Conservation (phyloP, 1,140 invertebrate species). For the Hermetia illucens region DNA sequence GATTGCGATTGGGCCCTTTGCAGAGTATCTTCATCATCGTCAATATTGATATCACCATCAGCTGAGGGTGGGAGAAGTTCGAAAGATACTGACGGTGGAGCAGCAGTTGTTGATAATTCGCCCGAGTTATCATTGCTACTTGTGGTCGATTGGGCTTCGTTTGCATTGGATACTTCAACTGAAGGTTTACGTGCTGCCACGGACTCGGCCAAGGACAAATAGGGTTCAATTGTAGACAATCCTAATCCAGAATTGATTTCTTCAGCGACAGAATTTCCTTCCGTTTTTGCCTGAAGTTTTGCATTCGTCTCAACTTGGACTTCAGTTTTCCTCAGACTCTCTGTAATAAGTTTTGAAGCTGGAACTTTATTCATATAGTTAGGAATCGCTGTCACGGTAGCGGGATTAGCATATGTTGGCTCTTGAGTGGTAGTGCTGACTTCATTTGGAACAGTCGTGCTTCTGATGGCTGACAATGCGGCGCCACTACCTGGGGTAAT, state of each 20-base stretch:
- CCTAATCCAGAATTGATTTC: slow-evolving; percentile 32
- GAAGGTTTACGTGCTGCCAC: too few relatives aligned
- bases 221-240: slow-evolving; percentile 13
- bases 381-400: slow-evolving; percentile 16
- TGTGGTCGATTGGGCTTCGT: too few relatives aligned
- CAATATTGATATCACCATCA: slow-evolving; percentile 17
- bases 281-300: slow-evolving; percentile 9
- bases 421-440: not conserved
- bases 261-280: slow-evolving; percentile 29
- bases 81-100: slow-evolving; percentile 6
- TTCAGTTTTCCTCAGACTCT: slow-evolving; percentile 9
- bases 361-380: slow-evolving; percentile 20
- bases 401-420: not conserved
- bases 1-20: slow-evolving; percentile 28
- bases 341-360: slow-evolving; percentile 11
- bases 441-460: slow-evolving; percentile 10
- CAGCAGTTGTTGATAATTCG: slow-evolving; percentile 29
- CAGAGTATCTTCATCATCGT: slow-evolving; percentile 17
- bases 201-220: too few relatives aligned
- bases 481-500: slow-evolving; percentile 27
- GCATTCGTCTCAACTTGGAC: not conserved
- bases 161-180: too few relatives aligned
- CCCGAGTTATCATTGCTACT: too few relatives aligned
- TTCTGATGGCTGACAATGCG: slow-evolving; percentile 25
- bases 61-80: slow-evolving; percentile 9